Percentiles rank a stretch among this genome's conserved stretches.
These are phyloP conservation scores for Tachina fera DNA, from an alignment of 2,888 invertebrate genomes.

Conservation along the genomic window DNA sequence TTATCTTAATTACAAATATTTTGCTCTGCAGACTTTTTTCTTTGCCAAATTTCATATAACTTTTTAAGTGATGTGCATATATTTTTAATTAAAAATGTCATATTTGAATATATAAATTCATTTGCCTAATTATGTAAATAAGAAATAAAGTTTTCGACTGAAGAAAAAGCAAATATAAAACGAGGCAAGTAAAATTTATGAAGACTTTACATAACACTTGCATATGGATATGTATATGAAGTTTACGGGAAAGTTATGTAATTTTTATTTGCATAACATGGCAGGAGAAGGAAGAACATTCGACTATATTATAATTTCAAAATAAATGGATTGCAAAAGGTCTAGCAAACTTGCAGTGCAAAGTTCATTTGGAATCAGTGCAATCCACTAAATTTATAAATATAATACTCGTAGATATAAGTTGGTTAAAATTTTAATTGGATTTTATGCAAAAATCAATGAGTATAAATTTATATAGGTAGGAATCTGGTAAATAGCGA, in stretches of 20 bases:
- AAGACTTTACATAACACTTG: neutral
- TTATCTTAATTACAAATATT: neutral
- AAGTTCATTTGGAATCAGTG: neutral
- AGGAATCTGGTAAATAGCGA: neutral
- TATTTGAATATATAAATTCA: conserved; percentile 18
- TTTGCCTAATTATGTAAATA: conserved; percentile 41
- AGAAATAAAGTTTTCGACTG: neutral
- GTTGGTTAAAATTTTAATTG: conserved; percentile 25
- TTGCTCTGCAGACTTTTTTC: neutral
- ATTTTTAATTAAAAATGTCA: conserved; percentile 26
- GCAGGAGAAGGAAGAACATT: neutral
- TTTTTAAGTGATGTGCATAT: neutral
- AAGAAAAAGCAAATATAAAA: neutral
- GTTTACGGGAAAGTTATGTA: neutral
- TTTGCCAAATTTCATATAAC: neutral
- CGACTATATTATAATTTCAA: neutral
- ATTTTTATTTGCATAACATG: neutral
- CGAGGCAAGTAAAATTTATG: neutral
- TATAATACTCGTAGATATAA: no score
- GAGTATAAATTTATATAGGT: neutral
- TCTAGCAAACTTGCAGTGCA: neutral
- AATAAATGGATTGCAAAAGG: neutral
- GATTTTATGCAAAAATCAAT: conserved; percentile 14
- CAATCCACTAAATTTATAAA: neutral
- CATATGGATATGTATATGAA: neutral